Evolutionary conservation across 1,140 invertebrate genomes (phyloP).

Genomic region (Drosophila seguyi): DNA sequence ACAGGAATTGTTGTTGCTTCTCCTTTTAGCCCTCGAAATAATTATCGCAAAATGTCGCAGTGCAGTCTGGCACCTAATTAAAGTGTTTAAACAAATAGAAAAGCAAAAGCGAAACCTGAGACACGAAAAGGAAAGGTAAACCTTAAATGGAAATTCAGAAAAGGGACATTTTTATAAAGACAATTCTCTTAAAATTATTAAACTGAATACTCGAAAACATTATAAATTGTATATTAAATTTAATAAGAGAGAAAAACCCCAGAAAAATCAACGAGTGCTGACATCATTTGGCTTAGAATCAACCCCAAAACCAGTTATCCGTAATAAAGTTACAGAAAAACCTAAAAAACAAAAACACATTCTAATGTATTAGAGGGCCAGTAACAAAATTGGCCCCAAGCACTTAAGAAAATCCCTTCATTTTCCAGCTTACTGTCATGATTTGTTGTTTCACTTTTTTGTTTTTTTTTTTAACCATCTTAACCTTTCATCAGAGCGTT

Average conservation of each 20-base stretch:
- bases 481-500: conserved; percentile 41
- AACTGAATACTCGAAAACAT: too few species aligned
- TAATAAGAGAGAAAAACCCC: background rate
- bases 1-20: conserved; percentile 1
- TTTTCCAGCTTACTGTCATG: conserved; percentile 33
- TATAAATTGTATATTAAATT: background rate
- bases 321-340: conserved; percentile 1
- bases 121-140: background rate
- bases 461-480: conserved; percentile 20
- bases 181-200: background rate
- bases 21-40: conserved; percentile 8
- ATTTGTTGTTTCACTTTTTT: background rate
- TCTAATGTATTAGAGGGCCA: conserved; percentile 9
- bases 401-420: conserved; percentile 35
- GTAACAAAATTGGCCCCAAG: conserved; percentile 6
- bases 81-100: background rate
- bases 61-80: conserved; percentile 21
- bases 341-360: background rate
- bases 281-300: conserved; percentile 32
- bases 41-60: conserved; percentile 34
- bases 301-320: conserved; percentile 12
- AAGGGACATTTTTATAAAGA: background rate
- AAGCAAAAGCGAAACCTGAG: background rate
- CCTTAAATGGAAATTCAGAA: background rate
- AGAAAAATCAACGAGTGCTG: conserved; percentile 2